Base-by-base conservation (phyloP, 2,797 vertebrate genomes). In the Zalophus californianus region DNA sequence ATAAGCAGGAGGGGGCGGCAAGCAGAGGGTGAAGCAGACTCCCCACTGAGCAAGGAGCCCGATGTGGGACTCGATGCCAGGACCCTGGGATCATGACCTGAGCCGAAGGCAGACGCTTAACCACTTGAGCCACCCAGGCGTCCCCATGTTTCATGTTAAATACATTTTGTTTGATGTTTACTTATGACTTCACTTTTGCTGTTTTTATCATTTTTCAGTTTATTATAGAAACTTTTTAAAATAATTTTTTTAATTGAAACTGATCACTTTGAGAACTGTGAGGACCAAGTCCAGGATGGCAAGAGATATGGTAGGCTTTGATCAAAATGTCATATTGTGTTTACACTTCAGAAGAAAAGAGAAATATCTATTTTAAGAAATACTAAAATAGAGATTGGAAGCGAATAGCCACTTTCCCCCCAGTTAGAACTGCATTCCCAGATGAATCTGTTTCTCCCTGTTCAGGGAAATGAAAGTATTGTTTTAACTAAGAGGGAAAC, bases 311-410 rank as follows among this genome's bases (percentile, higher is more conserved):
- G 20, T 27, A 44, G 32, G 32, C n/a, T 82, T 82, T 54, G 50
- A 58, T 62, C 44, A 86, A 86, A 96, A 87, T n/a, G 52, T 23
- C 15, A 0, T 64, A 6, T 14, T 62, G n/a, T 93, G 54, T 68
- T 89, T 97, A 13, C 25, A 5, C 80, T 79, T 56, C 23, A 20
- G n/a, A 13, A 35, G 52, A 38, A 95, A 73, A 20, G 20, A 9
- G n/a, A 78, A 38, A 50, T 14, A 38, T 29, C 50, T 75, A 64
- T 95, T 44, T 90, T 90, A 80, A 92, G 48, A 82, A 52, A 23
- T 80, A 54, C 66, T 96, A 50, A 94, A 90, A 70, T 73, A 73
- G n/a, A 85, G 35, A n/a, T 60, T 78, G 75, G 64, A 15, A 52
- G 41, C 73, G 27, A 91, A 75, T 60, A 52, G 41, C 13, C 7